Base-by-base conservation (phyloP, 1,140 invertebrate species). In the Musca domestica region DNA sequence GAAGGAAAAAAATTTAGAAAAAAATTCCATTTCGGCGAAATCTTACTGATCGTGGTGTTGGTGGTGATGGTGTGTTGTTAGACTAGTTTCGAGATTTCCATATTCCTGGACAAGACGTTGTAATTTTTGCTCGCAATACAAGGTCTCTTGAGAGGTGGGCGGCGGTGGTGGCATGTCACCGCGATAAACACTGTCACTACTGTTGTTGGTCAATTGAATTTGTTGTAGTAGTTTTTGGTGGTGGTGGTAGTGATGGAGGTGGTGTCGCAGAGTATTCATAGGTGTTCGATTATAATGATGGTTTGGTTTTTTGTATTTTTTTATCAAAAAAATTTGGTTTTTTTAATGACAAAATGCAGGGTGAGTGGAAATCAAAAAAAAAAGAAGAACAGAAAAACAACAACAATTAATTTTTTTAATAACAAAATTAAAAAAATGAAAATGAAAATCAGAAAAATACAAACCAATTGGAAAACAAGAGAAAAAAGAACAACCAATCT, bases 181-280 rank as follows among this genome's bases (percentile, higher is more conserved):
- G 84, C 88, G 88, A 86, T 85, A 89, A 88, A 80, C 76, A 51
- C 72, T 68, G 71, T 76, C 76, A 74, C 77, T 77, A 75, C 72
- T 70, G 23, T 23, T 51, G 48, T 46, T 34, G 63, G 7, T 58
- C n/a, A n/a, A n/a, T n/a, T n/a, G n/a, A n/a, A n/a, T 14, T 23
- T 17, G 54, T 23, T 25, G 56, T 17, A 7, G 0, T n/a, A 34
- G 5, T 6, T 15, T 61, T 34, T 17, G 12, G 17, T 54, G 51
- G 22, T 17, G 17, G 51, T 54, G 51, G n/a, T 27, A 23, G 19
- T 61, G 20, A 27, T 5, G 20, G 7, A 27, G 48, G 17, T 51
- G 48, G 2, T 12, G 47, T 20, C 34, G 30, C 17, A 23, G 23
- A 20, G 9, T 19, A 52, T 46, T 54, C 49, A 56, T n/a, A 15